phyloP scores from a whole-genome alignment of 2,113 vertebrate species.

The Steatornis caripensis region DNA sequence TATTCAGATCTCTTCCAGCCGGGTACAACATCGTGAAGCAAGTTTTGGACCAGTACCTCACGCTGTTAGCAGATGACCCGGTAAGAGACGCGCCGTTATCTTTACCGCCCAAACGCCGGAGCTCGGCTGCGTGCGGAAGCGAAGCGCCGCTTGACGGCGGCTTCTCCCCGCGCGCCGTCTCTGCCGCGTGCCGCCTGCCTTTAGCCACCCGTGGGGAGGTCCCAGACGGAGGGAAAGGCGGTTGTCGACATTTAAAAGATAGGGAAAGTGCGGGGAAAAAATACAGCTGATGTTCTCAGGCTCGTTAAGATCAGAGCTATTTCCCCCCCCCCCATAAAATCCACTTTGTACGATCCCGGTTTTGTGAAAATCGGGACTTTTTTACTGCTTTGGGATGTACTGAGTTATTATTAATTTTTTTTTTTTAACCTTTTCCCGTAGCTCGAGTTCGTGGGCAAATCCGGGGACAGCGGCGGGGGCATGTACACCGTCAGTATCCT shows the following conservation, averaged over 20 bases:
- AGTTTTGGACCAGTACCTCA: slow-evolving; percentile 92
- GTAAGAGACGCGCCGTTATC: slow-evolving; percentile 56
- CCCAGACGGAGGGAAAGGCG: too few species aligned
- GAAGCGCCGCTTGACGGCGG: accelerated
- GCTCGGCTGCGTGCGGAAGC: too few species aligned
- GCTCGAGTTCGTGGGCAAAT: slow-evolving; percentile 92
- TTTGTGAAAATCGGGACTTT: neutral
- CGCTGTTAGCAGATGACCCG: slow-evolving; percentile 89
- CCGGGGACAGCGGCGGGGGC: slow-evolving; percentile 92
- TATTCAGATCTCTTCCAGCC: slow-evolving; percentile 86
- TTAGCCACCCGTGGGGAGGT: too few species aligned
- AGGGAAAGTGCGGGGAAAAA: neutral
- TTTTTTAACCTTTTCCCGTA: slow-evolving; percentile 37
- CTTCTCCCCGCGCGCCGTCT: neutral
- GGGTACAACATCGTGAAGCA: slow-evolving; percentile 89
- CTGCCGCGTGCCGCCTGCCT: too few species aligned
- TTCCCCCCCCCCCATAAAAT: too few species aligned
- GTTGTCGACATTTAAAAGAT: neutral
- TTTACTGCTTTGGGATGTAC: accelerated
- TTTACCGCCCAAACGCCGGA: neutral
- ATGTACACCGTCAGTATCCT: slow-evolving; percentile 96
- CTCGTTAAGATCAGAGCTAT: too few species aligned
- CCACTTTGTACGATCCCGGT: too few species aligned
- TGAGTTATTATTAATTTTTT: neutral
- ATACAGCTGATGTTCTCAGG: accelerated